phyloP scores from a whole-genome alignment of 2,113 vertebrate genomes.

The Panurus biarmicus region DNA sequence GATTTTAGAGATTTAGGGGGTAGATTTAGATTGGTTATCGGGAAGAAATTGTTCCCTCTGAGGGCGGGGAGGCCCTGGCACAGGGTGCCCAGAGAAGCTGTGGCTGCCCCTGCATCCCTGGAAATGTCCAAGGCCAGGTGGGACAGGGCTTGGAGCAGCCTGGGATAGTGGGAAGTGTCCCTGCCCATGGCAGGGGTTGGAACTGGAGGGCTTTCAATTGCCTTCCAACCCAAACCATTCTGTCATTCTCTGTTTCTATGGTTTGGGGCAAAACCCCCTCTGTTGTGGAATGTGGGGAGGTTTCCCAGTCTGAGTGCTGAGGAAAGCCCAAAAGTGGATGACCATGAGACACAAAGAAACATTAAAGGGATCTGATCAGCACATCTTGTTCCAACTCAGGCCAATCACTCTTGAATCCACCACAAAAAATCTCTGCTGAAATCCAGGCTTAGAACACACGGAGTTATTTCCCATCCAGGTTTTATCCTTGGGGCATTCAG shows the following conservation, averaged over 20 bases:
- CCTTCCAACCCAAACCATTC: not conserved
- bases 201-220: rapidly evolving
- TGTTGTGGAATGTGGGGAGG: not conserved
- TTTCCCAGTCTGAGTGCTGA: not conserved
- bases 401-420: not conserved
- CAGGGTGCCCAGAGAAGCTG: not conserved
- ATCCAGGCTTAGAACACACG: not conserved
- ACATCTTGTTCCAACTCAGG: not conserved
- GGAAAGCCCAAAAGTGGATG: not conserved
- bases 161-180: rapidly evolving
- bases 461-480: not conserved
- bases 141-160: rapidly evolving
- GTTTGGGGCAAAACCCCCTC: not conserved
- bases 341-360: not conserved
- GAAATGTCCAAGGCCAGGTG: not conserved
- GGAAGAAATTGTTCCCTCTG: not conserved
- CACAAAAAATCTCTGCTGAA: not conserved
- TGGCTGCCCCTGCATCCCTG: not conserved
- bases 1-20: not conserved
- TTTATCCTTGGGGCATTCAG: not conserved
- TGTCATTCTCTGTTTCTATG: not conserved
- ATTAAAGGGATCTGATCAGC: not conserved
- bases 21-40: not conserved
- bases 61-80: not conserved
- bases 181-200: not conserved